Percentiles rank a stretch among this genome's conserved stretches.
These are phyloP conservation scores for Ursus arctos DNA, from an alignment of 2,113 vertebrate genomes.

Conservation along the genomic window DNA sequence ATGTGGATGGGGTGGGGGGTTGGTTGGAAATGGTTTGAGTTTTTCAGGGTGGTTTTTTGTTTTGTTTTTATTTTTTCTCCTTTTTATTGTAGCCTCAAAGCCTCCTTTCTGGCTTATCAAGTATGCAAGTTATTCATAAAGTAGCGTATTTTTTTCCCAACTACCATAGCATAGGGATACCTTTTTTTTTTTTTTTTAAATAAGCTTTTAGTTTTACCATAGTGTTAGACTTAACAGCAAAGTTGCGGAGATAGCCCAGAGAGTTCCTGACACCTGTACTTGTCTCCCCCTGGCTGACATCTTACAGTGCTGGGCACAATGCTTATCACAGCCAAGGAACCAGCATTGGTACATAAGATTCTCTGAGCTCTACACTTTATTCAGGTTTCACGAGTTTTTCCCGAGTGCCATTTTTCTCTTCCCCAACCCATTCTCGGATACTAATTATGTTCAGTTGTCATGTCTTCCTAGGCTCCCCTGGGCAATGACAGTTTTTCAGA, in stretches of 20 bases:
- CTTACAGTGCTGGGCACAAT: not conserved
- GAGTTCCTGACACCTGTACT: not conserved
- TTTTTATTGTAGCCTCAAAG: not conserved
- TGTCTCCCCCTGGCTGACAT: not conserved
- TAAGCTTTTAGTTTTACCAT: not conserved
- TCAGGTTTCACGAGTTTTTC: constrained; percentile 3
- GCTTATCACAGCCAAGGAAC: not conserved
- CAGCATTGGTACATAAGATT: not conserved
- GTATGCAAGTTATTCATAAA: not conserved
- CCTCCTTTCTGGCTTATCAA: not conserved
- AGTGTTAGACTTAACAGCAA: not conserved
- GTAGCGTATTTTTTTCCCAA: not conserved
- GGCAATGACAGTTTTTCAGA: not conserved
- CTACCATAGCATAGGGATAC: not conserved
- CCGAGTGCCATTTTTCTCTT: not conserved
- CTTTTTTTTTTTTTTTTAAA: not conserved
- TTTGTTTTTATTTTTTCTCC: not conserved
- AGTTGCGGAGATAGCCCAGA: not conserved
- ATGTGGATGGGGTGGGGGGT: not conserved
- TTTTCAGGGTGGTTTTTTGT: not conserved
- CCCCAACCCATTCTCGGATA: not conserved
- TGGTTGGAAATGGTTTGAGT: not conserved
- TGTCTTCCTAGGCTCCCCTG: not conserved
- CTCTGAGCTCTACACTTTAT: not conserved
- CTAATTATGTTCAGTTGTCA: not conserved